Conservation (phyloP, 2,797 vertebrate genomes). For the Mallotus villosus region DNA sequence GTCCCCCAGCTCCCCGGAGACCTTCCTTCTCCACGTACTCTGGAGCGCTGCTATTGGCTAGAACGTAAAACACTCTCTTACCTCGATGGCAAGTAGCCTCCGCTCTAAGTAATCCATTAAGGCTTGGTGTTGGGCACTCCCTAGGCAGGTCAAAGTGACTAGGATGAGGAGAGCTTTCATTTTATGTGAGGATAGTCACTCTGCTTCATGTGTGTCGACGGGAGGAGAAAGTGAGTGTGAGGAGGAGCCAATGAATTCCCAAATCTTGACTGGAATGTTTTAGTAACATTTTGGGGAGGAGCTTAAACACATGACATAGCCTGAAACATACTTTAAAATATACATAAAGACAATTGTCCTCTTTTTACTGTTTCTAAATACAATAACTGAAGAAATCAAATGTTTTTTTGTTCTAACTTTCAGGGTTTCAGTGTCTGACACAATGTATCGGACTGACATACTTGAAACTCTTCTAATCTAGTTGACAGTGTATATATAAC, state of each 20-base stretch:
- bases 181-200: slow-evolving; percentile 43
- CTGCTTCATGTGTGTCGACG: slow-evolving; percentile 33
- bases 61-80: slow-evolving; percentile 69
- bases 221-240: slow-evolving; percentile 47
- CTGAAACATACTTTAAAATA: slow-evolving; percentile 36
- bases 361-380: not conserved
- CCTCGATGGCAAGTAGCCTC: slow-evolving; percentile 90
- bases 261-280: slow-evolving; percentile 80
- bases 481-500: too few species aligned
- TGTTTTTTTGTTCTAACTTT: not conserved
- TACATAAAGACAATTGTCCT: not conserved
- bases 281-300: slow-evolving; percentile 72
- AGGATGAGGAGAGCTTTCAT: slow-evolving; percentile 75
- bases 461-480: too few species aligned
- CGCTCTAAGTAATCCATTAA: slow-evolving; percentile 95
- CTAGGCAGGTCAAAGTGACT: slow-evolving; percentile 73
- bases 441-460: too few species aligned
- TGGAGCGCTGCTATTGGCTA: slow-evolving; percentile 59
- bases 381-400: not conserved
- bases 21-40: slow-evolving; percentile 54
- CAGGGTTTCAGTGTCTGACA: too few species aligned
- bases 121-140: slow-evolving; percentile 83
- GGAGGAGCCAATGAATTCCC: slow-evolving; percentile 56
- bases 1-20: slow-evolving; percentile 53
- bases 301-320: slow-evolving; percentile 71